Evolutionary conservation across 2,888 invertebrate species (phyloP).

Genomic region (Plusia festucae): DNA sequence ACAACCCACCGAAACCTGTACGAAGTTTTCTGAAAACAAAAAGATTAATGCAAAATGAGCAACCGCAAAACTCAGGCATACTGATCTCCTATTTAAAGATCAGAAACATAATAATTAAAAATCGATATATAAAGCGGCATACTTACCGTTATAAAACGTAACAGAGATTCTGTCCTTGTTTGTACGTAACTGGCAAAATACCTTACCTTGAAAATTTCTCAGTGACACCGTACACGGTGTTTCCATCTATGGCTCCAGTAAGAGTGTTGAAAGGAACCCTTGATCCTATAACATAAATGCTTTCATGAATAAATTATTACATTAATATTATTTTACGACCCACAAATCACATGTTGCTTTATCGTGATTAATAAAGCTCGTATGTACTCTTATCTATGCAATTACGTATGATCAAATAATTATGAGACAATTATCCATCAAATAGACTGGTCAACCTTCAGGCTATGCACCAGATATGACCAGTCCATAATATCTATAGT

Average conservation of each 20-base stretch:
- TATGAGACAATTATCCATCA: constrained; percentile 45
- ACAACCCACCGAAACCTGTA: constrained; percentile 94
- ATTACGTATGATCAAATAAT: constrained; percentile 46
- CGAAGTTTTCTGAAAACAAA: constrained; percentile 91
- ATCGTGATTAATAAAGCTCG: constrained; percentile 29
- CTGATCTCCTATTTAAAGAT: no score
- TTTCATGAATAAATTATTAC: constrained; percentile 13
- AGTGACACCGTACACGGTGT: constrained; percentile 96
- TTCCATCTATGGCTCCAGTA: constrained; percentile 96
- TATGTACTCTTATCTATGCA: constrained; percentile 27
- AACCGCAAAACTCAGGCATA: not conserved
- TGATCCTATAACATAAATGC: constrained; percentile 89
- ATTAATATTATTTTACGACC: constrained; percentile 35
- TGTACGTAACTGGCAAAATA: constrained; percentile 6
- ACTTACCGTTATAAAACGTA: constrained; percentile 2
- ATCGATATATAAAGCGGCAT: not conserved
- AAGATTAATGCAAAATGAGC: constrained; percentile 12
- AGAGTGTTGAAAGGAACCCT: constrained; percentile 95
- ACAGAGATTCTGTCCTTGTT: not conserved
- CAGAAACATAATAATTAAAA: no score
- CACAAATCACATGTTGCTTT: constrained; percentile 39
- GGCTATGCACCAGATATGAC: constrained; percentile 33
- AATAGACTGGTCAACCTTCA: constrained; percentile 56
- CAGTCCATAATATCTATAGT: constrained; percentile 31
- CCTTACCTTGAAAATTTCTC: constrained; percentile 93